phyloP scores from a whole-genome alignment of 2,113 vertebrate species.

The Myxocyprinus asiaticus region DNA sequence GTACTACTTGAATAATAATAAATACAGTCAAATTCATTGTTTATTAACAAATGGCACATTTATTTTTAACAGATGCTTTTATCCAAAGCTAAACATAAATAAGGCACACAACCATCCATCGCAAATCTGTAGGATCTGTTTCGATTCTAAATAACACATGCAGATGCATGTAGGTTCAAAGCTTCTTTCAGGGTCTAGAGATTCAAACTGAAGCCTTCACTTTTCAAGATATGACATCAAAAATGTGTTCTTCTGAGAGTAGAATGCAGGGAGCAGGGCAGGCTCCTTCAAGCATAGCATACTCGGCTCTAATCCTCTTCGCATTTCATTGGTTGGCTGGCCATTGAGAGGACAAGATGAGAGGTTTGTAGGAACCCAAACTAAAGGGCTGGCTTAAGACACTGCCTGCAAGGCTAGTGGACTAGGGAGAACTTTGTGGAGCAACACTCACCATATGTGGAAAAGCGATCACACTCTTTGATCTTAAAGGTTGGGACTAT shows the following conservation, averaged over 20 bases:
- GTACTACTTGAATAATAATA: no score
- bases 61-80: conserved; percentile 7
- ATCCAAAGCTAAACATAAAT: background rate
- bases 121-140: background rate
- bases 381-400: conserved; percentile 40
- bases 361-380: conserved; percentile 40
- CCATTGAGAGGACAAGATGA: conserved; percentile 46
- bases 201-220: conserved; percentile 12
- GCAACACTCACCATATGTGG: conserved; percentile 16
- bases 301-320: conserved; percentile 51
- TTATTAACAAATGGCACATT: no score
- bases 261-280: conserved; percentile 1
- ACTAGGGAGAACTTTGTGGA: conserved; percentile 25
- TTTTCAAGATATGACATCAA: conserved; percentile 32
- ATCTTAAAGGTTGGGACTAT: conserved; percentile 9
- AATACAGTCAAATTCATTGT: no score
- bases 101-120: background rate
- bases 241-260: conserved; percentile 44
- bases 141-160: background rate
- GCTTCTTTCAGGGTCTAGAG: background rate
- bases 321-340: conserved; percentile 33
- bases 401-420: conserved; percentile 19
- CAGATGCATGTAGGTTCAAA: background rate
- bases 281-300: conserved; percentile 44
- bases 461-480: conserved; percentile 7